Base-by-base conservation (phyloP, 1,140 invertebrate species). In the Maniola jurtina region DNA sequence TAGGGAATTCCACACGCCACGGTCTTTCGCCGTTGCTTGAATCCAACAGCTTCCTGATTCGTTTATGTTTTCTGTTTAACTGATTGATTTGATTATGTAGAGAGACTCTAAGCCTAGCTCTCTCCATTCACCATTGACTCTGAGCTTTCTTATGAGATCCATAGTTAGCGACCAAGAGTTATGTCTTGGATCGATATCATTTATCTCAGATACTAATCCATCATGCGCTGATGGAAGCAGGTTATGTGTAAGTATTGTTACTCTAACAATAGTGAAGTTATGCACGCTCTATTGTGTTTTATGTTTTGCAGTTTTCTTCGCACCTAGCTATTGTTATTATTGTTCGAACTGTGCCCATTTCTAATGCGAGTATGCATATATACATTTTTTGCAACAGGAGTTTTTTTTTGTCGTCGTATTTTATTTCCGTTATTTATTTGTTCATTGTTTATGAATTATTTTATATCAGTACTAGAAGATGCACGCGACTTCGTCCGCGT, bases 391-490 rank as follows among this genome's bases (percentile, higher is more conserved):
- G 55, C 35, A 57, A 13, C 14, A 11, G 38, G n/a, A n/a, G n/a
- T n/a, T n/a, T 16, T 38, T 16, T 38, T 14, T 15, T 13, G 25
- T 25, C 25, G 25, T 14, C 13, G 3, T 57, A 33, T 2, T 16
- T 25, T 15, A 8, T 38, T 57, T 57, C 55, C 55, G 55, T 38
- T 40, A 40, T 55, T 54, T 55, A 55, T 57, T 40, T 57, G 54
- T 36, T 56, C 35, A 35, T 56, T 56, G 6, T 56, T 6, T 11
- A n/a, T 7, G 25, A 25, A 25, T 25, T 25, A 25, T n/a, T n/a
- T n/a, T n/a, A n/a, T n/a, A n/a, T n/a, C n/a, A n/a, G n/a, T n/a
- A n/a, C n/a, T n/a, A n/a, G n/a, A n/a, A n/a, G n/a, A n/a, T n/a
- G n/a, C n/a, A n/a, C n/a, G n/a, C n/a, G n/a, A n/a, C n/a, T n/a